A percentile compares a stretch with the other conserved stretches of the same genome.
Evolutionary conservation across 2,113 vertebrate genomes (phyloP).

Genomic region (Dasypus novemcinctus): DNA sequence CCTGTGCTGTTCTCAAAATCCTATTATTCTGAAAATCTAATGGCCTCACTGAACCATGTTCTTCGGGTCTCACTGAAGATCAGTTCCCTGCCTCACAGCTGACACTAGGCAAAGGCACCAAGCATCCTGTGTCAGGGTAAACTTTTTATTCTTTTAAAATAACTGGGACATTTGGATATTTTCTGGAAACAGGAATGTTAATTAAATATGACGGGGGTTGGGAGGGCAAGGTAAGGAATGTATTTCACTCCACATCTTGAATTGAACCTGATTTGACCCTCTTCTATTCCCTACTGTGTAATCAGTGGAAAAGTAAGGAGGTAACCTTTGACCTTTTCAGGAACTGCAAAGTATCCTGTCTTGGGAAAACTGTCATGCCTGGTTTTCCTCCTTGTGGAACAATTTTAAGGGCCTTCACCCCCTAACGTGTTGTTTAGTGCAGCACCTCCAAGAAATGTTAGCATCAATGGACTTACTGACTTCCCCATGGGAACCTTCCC

Average conservation of each 20-base stretch:
- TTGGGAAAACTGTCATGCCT: conserved; percentile 61
- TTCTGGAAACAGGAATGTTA: conserved; percentile 51
- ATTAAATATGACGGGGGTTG: conserved; percentile 28
- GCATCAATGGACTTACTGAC: conserved; percentile 6
- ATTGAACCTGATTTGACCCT: conserved; percentile 49
- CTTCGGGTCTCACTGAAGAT: not conserved
- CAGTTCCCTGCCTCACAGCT: not conserved
- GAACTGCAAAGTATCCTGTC: conserved; percentile 38
- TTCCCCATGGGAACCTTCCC: conserved; percentile 34
- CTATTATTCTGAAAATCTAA: not conserved
- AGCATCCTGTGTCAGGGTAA: not conserved
- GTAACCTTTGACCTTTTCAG: conserved; percentile 52
- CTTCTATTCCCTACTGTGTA: conserved; percentile 27
- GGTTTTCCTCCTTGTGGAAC: conserved; percentile 37
- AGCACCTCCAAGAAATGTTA: conserved; percentile 59
- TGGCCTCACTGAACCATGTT: not conserved
- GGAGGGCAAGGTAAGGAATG: conserved; percentile 42
- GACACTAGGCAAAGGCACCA: not conserved
- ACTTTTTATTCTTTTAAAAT: conserved; percentile 31
- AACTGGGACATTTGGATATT: not conserved
- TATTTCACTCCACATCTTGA: conserved; percentile 34
- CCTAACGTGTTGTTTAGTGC: not conserved
- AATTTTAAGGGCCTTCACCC: conserved; percentile 38
- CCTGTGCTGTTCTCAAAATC: not conserved
- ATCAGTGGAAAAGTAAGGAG: conserved; percentile 15